Evolutionary conservation across 2,888 invertebrate genomes (phyloP), one percentile per base, ranked within the genome.

Genomic region (Cephus runcator): DNA sequence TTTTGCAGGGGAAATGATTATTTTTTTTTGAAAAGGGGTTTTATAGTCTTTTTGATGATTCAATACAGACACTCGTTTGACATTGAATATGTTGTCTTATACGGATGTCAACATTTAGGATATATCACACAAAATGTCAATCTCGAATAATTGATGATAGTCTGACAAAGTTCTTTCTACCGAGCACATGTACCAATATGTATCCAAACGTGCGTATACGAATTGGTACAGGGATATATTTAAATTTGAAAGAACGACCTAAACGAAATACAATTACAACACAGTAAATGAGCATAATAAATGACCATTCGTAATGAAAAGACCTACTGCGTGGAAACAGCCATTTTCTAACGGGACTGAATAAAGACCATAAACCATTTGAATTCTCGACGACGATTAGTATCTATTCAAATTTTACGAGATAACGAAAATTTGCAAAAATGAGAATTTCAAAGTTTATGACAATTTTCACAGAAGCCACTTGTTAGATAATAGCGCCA

Each of bases 191-290:
- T 56, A 56, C 56, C 56, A 56, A 56, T 56, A 6, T 56, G 56
- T 56, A 56, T 56, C 56, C 56, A 56, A 56, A 56, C 56, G 56
- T 56, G 56, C 56, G 56, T 56, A 56, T 56, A 34, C 23, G 40
- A 69, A 77, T 69, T n/a, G 40, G 15, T 34, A 69, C 34, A 73
- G 34, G 73, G 68, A 73, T 30, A 56, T 77, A 73, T 36, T 73
- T 56, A 36, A 77, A 76, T 76, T 76, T 78, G 68, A 76, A 69
- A 76, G 36, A 69, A 40, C 76, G 76, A 34, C 69, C 73, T 69
- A 76, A 76, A 79, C 69, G 56, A 75, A 36, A 79, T 73, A 76
- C 76, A 76, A 73, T 78, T 40, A 73, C 73, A 69, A 79, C 36
- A 74, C 73, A 79, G 75, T 76, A 36, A 76, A 78, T 76, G 56